phyloP scores from a whole-genome alignment of 1,140 invertebrate species.

The Polypedilum vanderplanki region DNA sequence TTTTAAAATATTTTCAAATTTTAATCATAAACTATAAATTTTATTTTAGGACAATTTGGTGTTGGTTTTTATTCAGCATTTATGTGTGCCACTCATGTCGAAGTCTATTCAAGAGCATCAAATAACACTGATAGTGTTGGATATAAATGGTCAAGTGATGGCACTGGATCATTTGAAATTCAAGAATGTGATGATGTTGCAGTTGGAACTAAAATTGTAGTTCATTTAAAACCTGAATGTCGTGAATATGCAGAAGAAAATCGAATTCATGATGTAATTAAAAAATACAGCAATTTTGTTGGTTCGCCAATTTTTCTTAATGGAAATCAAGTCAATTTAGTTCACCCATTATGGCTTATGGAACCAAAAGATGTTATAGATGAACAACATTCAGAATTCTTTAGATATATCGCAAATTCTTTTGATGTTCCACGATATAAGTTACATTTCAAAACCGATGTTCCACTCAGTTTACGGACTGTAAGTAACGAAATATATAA shows the following conservation, averaged over 20 bases:
- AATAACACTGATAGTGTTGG: constrained; percentile 54
- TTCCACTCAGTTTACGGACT: constrained; percentile 82
- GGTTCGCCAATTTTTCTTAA: constrained; percentile 88
- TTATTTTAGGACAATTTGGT: constrained; percentile 90
- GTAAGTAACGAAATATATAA: too few species aligned
- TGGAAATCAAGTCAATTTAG: constrained; percentile 74
- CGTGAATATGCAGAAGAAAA: constrained; percentile 84
- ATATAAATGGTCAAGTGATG: constrained; percentile 83
- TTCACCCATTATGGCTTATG: constrained; percentile 89
- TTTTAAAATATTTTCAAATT: too few species aligned
- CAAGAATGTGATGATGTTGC: constrained; percentile 74
- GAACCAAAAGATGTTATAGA: constrained; percentile 80
- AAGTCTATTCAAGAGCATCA: constrained; percentile 75
- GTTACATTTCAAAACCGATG: constrained; percentile 70
- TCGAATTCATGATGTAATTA: constrained; percentile 74
- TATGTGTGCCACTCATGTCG: constrained; percentile 92
- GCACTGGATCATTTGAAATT: constrained; percentile 86
- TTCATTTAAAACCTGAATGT: constrained; percentile 80
- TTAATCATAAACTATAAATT: too few species aligned
- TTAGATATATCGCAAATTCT: constrained; percentile 75
- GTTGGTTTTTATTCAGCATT: constrained; percentile 97
- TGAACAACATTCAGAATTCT: constrained; percentile 87
- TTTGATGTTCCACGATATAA: constrained; percentile 79
- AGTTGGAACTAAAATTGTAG: constrained; percentile 86
- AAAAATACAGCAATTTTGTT: constrained; percentile 97